Evolutionary conservation across 2,888 invertebrate species (phyloP).

Genomic region (Tolmerus cingulatus): DNA sequence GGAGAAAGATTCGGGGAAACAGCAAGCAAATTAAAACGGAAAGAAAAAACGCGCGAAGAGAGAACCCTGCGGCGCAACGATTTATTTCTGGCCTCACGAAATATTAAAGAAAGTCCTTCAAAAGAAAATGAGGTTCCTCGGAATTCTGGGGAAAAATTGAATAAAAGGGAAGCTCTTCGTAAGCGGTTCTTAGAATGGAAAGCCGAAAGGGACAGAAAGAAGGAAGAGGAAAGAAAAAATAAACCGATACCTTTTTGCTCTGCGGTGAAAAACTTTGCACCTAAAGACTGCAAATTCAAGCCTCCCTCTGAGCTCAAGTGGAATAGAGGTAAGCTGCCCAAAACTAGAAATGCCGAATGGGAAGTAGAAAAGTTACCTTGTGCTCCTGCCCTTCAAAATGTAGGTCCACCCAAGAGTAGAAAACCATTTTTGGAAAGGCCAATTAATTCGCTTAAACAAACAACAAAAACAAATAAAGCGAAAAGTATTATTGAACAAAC

Average conservation of each 20-base stretch:
- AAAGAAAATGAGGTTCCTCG: background rate
- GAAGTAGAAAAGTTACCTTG: background rate
- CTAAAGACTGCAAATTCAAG: background rate
- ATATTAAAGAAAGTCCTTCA: background rate
- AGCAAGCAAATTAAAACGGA: background rate
- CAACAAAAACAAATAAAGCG: background rate
- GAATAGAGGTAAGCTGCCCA: background rate
- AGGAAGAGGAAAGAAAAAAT: background rate
- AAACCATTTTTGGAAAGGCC: background rate
- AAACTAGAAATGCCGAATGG: background rate
- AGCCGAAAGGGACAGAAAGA: background rate
- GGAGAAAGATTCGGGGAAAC: background rate
- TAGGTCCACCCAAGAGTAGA: background rate
- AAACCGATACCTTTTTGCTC: background rate
- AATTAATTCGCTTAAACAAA: background rate
- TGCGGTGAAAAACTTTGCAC: background rate
- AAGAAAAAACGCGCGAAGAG: background rate
- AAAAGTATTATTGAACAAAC: background rate
- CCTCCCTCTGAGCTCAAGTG: background rate
- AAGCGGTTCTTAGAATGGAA: background rate
- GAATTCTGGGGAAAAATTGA: background rate
- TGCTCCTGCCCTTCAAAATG: background rate
- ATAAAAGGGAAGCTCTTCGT: background rate
- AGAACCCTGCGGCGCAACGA: background rate
- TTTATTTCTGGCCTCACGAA: background rate